A percentile compares a stretch with the other conserved stretches of the same genome.
These are phyloP conservation scores for Leptura quadrifasciata DNA, from an alignment of 2,888 invertebrate species.

Conservation along the genomic window DNA sequence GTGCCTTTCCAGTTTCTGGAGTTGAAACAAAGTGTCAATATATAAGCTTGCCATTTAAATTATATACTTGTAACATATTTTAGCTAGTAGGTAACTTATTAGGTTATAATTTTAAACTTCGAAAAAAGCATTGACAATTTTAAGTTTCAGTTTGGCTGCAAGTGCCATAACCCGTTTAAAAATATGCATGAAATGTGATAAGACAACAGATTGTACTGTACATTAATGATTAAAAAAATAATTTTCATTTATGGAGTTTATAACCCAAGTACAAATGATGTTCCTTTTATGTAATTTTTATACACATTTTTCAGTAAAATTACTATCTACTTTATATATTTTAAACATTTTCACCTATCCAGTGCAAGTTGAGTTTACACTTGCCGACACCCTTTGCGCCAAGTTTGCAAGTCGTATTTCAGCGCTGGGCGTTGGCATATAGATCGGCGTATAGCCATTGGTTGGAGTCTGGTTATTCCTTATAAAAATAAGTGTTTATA, in stretches of 20 bases:
- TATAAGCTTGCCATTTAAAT: constrained; percentile 64
- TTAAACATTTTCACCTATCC: neutral
- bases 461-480: no score
- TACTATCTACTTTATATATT: neutral
- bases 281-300: constrained; percentile 7
- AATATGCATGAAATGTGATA: constrained; percentile 27
- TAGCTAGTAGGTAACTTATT: constrained; percentile 40
- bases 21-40: constrained; percentile 76
- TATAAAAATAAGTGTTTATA: no score
- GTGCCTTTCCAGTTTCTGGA: constrained; percentile 91
- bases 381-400: no score
- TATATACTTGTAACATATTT: constrained; percentile 42
- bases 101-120: constrained; percentile 25
- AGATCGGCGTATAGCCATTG: no score
- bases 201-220: constrained; percentile 5
- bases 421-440: no score
- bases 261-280: constrained; percentile 5
- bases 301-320: neutral
- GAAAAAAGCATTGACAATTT: constrained; percentile 5
- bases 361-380: no score
- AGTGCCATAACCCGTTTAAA: constrained; percentile 33
- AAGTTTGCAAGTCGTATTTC: no score
- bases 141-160: constrained; percentile 26
- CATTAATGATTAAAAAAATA: constrained; percentile 6
- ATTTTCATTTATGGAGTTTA: constrained; percentile 4